phyloP scores from a whole-genome alignment of 1,140 invertebrate species.

The Sitophilus oryzae region DNA sequence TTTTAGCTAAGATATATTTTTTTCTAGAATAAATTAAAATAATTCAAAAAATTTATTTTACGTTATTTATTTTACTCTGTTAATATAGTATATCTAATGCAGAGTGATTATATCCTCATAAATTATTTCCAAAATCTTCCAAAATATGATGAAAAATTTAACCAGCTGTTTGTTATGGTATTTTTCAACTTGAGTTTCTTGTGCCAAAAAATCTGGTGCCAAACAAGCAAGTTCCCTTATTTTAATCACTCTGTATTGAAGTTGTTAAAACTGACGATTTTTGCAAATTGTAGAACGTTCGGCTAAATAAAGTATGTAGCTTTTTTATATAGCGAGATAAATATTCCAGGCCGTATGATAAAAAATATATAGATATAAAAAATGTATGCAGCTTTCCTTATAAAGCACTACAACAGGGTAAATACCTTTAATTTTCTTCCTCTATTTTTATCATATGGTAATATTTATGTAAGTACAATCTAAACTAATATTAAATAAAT shows the following conservation, averaged over 20 bases:
- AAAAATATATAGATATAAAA: slow-evolving; percentile 3
- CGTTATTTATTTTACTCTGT: too few species aligned
- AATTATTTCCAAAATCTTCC: too few species aligned
- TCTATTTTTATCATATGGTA: slow-evolving; percentile 9
- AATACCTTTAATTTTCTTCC: background rate
- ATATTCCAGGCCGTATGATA: slow-evolving; percentile 10
- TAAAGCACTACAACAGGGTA: slow-evolving; percentile 20
- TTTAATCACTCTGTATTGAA: slow-evolving; percentile 14
- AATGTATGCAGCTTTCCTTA: slow-evolving; percentile 4
- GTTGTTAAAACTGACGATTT: background rate
- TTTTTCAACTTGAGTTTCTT: too few species aligned
- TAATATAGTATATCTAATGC: too few species aligned
- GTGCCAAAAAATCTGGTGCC: slow-evolving; percentile 9
- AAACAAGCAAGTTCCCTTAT: slow-evolving; percentile 6
- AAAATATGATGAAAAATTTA: slow-evolving; percentile 15
- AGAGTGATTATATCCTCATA: too few species aligned
- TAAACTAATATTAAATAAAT: slow-evolving; percentile 4
- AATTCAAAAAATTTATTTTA: too few species aligned
- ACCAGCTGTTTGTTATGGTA: slow-evolving; percentile 2
- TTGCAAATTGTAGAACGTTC: slow-evolving; percentile 6
- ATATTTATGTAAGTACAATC: slow-evolving; percentile 14
- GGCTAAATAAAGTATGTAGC: slow-evolving; percentile 15
- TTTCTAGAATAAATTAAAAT: background rate
- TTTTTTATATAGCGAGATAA: slow-evolving; percentile 16
- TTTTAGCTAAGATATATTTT: background rate